Percentiles rank a stretch among this genome's conserved stretches.
Evolutionary conservation across 2,888 invertebrate genomes (phyloP).

Genomic region (Cyaniris semiargus): DNA sequence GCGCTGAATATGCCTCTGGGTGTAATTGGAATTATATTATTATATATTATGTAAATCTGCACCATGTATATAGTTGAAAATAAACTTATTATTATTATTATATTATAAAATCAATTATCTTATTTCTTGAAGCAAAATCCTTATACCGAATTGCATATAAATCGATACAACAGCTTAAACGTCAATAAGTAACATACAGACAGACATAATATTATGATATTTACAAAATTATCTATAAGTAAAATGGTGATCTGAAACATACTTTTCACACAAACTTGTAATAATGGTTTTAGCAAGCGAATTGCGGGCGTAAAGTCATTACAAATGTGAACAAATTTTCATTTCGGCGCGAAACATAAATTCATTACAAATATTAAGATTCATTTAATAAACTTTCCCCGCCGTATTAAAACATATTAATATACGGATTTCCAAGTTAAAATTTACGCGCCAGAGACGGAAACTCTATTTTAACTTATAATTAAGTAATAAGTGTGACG

Average conservation of each 20-base stretch:
- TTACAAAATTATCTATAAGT: too few relatives aligned
- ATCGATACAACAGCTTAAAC: too few relatives aligned
- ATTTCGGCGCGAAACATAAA: constrained; percentile 22
- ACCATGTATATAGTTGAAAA: too few relatives aligned
- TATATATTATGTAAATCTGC: too few relatives aligned
- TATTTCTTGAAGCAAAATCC: too few relatives aligned
- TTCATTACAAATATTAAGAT: constrained; percentile 27
- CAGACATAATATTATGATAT: too few relatives aligned
- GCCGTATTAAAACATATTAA: constrained; percentile 23
- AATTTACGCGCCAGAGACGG: constrained; percentile 31
- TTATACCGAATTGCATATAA: neutral
- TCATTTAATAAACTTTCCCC: constrained; percentile 24
- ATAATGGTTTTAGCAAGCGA: neutral
- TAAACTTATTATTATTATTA: too few relatives aligned
- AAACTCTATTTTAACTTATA: constrained; percentile 48
- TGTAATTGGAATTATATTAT: too few relatives aligned
- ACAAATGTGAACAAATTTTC: constrained; percentile 8
- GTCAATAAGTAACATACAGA: too few relatives aligned
- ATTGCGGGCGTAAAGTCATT: neutral
- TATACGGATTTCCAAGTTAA: constrained; percentile 18
- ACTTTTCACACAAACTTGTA: neutral
- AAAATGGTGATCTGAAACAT: neutral
- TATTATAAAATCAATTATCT: too few relatives aligned
- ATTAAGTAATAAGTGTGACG: constrained; percentile 47
- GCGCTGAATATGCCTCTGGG: too few relatives aligned